Conservation (phyloP, 2,113 vertebrate genomes). For the Barbus barbus region DNA sequence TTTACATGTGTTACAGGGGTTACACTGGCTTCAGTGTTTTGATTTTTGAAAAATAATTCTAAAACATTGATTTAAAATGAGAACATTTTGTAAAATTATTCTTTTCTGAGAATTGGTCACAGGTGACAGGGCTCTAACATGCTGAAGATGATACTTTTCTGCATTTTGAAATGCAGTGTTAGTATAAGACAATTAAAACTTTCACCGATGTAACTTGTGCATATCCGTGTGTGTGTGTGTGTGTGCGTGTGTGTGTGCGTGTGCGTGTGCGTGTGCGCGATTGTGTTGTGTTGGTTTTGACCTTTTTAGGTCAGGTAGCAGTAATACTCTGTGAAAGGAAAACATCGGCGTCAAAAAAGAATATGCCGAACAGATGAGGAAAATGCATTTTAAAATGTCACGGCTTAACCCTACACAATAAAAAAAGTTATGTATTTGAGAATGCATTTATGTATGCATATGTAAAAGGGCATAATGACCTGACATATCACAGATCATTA, state of each 20-base stretch:
- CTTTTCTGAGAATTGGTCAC: neutral
- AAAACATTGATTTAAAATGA: neutral
- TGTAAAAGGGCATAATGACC: slow-evolving; percentile 32
- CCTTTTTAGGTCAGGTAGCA: neutral
- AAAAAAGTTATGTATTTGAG: slow-evolving; percentile 19
- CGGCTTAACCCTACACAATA: slow-evolving; percentile 1
- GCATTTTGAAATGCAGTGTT: neutral
- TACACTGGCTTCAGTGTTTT: neutral
- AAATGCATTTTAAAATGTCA: slow-evolving; percentile 35
- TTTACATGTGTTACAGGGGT: neutral
- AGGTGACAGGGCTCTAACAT: neutral
- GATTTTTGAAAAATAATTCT: neutral
- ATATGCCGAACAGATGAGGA: neutral
- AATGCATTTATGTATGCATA: slow-evolving; percentile 18
- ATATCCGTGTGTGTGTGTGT: too few relatives aligned
- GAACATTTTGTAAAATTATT: neutral
- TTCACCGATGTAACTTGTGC: too few relatives aligned
- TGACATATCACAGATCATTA: slow-evolving; percentile 34
- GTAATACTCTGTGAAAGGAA: slow-evolving; percentile 12
- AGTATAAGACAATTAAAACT: too few relatives aligned
- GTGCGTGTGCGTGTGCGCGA: too few relatives aligned
- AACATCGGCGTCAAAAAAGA: neutral
- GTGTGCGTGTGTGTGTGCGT: too few relatives aligned
- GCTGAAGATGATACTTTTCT: neutral
- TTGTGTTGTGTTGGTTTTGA: neutral